These are phyloP conservation scores for Pandion haliaetus DNA, from an alignment of 2,113 vertebrate genomes.

Conservation along the genomic window DNA sequence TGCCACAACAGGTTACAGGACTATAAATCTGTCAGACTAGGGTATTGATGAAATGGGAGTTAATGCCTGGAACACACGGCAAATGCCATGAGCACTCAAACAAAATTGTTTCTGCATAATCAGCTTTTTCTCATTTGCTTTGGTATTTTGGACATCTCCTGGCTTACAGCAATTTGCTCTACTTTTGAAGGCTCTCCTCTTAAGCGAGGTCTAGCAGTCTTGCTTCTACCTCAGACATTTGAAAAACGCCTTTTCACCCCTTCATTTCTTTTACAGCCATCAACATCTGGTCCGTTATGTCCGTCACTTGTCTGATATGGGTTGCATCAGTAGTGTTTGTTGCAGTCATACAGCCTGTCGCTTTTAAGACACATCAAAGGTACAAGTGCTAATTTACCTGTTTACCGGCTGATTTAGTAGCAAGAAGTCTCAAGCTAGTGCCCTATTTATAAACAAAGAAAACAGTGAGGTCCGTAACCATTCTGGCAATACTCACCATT, in stretches of 20 bases:
- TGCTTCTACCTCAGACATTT: neutral
- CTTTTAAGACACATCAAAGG: neutral
- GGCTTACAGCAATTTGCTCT: neutral
- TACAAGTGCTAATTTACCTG: neutral
- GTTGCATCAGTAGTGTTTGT: neutral
- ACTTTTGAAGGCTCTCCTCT: neutral
- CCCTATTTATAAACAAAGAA: neutral
- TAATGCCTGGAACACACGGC: neutral
- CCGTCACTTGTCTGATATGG: rapidly evolving
- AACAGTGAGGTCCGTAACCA: neutral
- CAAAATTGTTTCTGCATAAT: neutral
- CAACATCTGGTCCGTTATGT: neutral
- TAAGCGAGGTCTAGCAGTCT: neutral
- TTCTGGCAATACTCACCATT: neutral
- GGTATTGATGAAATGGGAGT: neutral
- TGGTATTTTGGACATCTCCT: neutral
- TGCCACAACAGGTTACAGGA: neutral
- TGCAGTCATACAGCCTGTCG: neutral
- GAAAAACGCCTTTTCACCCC: neutral
- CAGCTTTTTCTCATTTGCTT: neutral
- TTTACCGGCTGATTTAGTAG: neutral
- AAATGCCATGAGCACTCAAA: neutral
- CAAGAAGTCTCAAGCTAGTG: neutral
- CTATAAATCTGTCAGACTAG: neutral
- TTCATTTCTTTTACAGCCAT: neutral